Evolutionary conservation across 2,113 vertebrate genomes (phyloP).

Genomic region (Hypanus sabinus): DNA sequence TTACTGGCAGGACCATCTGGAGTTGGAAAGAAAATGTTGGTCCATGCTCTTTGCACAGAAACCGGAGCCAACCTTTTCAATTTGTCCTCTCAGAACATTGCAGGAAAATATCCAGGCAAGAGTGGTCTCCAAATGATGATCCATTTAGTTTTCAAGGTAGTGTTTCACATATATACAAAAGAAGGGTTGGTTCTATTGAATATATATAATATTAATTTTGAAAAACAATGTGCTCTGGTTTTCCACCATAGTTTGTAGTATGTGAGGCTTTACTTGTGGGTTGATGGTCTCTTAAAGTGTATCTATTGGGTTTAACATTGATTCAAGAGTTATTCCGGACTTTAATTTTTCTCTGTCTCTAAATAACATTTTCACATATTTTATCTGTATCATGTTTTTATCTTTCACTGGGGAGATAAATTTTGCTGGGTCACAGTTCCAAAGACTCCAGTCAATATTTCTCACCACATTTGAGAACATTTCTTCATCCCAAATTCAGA

Average conservation of each 20-base stretch:
- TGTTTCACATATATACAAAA: neutral
- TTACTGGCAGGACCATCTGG: conserved; percentile 65
- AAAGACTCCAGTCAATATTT: neutral
- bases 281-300: neutral
- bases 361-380: too few species aligned
- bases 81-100: conserved; percentile 56
- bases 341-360: too few species aligned
- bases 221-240: neutral
- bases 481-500: neutral
- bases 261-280: neutral
- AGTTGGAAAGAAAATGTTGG: conserved; percentile 74
- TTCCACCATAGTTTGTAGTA: neutral
- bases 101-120: conserved; percentile 63
- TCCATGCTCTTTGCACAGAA: conserved; percentile 72
- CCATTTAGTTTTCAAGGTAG: conserved; percentile 72
- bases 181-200: neutral
- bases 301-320: neutral
- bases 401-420: neutral
- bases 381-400: neutral
- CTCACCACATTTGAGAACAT: neutral
- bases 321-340: neutral
- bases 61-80: conserved; percentile 77
- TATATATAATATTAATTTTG: neutral
- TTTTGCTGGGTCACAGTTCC: neutral
- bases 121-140: conserved; percentile 60